Evolutionary conservation across 1,140 invertebrate species (phyloP), one percentile per base, ranked within the genome.

Genomic region (Gryon sp.): DNA sequence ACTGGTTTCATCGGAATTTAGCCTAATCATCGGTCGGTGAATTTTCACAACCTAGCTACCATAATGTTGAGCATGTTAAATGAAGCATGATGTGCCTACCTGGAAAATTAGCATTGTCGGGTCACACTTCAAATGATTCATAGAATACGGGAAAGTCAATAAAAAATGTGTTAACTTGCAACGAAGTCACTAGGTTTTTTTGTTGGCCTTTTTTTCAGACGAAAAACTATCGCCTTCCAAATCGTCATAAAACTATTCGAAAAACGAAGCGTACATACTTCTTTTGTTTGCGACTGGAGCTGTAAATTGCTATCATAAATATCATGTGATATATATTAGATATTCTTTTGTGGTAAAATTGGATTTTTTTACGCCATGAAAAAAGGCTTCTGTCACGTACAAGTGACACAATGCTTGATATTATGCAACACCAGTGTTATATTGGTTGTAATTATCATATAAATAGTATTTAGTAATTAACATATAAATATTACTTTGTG

Each of bases 71-170:
- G 22, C 46, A 34, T 11, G n/a, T n/a, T 36, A 15, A 63, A 41
- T 32, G 48, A 34, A 12, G 46, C 18, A 40, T 20, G 48, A 53
- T 52, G 55, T 28, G 19, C 40, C 28, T 76, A 76, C 73, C 73
- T 69, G 73, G 57, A 68, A 66, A 75, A 72, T 79, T 46, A 72
- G 70, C 50, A 73, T 68, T 20, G 52, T 73, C 22, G 32, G 43
- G 28, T 28, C 40, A 43, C 57, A 65, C 43, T 63, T 43, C 32
- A 63, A 68, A 79, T 53, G 26, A 48, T 46, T 65, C 77, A 65
- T 34, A 18, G 55, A 65, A 50, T 18, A 34, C n/a, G 43, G 40
- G 34, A 69, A 74, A 68, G 66, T 68, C 68, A 76, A 69, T 43
- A 60, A 40, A 70, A 52, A n/a, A 24, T 16, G 48, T 22, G 34